Conservation (phyloP, 2,888 invertebrate species). For the Drosophila mimica region DNA sequence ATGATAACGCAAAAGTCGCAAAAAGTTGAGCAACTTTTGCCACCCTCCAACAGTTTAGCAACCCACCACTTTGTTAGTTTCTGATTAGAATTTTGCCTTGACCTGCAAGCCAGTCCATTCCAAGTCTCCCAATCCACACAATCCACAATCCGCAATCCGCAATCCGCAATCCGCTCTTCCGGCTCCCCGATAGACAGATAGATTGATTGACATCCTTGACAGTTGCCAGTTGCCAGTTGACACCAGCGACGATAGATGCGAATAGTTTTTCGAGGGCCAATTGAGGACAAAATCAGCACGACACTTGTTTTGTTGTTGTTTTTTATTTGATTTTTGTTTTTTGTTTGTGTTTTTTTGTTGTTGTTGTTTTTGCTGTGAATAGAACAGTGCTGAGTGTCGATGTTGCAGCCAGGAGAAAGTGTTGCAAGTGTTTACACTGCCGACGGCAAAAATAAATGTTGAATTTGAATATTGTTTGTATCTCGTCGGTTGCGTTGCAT, state of each 20-base stretch:
- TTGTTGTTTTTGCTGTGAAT: not conserved
- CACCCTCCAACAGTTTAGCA: not conserved
- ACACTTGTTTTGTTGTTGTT: not conserved
- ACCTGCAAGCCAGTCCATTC: not conserved
- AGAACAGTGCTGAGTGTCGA: not conserved
- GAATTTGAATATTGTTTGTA: not conserved
- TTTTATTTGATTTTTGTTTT: not conserved
- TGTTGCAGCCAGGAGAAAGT: not conserved
- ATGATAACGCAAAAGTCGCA: conserved; percentile 50
- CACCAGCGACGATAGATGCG: conserved; percentile 3
- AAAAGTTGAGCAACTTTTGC: conserved; percentile 59
- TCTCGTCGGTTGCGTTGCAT: not conserved
- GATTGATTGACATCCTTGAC: conserved; percentile 39
- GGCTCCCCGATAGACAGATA: conserved; percentile 26
- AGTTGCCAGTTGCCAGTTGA: conserved; percentile 25
- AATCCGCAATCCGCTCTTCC: not conserved
- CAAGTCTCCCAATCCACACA: too few species aligned
- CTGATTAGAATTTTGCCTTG: conserved; percentile 59
- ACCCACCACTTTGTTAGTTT: conserved; percentile 24
- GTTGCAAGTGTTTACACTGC: not conserved
- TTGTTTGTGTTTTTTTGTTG: not conserved
- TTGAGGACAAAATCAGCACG: conserved; percentile 23
- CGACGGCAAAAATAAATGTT: not conserved
- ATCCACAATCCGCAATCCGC: not conserved
- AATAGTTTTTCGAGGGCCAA: conserved; percentile 16